phyloP scores from a whole-genome alignment of 1,140 invertebrate genomes.

The Ctenoplectra terminalis region DNA sequence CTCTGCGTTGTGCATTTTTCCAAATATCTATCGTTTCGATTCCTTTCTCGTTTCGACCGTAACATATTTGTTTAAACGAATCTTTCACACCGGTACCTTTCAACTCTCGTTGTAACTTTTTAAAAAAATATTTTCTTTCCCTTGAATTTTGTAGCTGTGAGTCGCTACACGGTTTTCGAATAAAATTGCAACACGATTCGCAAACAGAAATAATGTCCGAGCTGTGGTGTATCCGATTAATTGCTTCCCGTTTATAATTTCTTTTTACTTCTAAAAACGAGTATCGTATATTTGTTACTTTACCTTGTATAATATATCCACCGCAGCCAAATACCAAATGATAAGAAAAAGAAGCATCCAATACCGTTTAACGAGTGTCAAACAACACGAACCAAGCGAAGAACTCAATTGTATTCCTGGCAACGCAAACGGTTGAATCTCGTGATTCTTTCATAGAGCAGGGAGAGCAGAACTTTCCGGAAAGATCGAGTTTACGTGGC shows the following conservation, averaged over 20 bases:
- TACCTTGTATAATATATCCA: too few species aligned
- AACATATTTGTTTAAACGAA: not conserved
- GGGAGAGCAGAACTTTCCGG: constrained; percentile 12
- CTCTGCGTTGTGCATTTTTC: too few species aligned
- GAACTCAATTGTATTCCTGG: not conserved
- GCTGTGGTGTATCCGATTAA: not conserved
- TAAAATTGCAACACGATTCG: not conserved
- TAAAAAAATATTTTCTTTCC: too few species aligned
- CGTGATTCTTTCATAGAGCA: constrained; percentile 22
- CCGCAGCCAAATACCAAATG: too few species aligned
- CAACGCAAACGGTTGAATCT: not conserved
- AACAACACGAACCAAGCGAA: not conserved
- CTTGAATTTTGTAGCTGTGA: too few species aligned
- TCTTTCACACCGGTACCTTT: not conserved
- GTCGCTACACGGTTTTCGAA: too few species aligned
- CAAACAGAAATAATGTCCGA: not conserved
- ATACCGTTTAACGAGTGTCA: not conserved
- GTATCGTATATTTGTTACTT: too few species aligned
- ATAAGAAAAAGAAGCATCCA: not conserved
- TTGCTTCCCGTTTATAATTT: too few species aligned
- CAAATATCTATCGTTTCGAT: too few species aligned
- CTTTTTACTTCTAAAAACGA: too few species aligned
- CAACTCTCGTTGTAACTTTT: too few species aligned
- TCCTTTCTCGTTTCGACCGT: too few species aligned
- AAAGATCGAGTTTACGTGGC: constrained; percentile 40